Evolutionary conservation across 2,888 invertebrate species (phyloP).

Genomic region (Ophonus ardosiacus): DNA sequence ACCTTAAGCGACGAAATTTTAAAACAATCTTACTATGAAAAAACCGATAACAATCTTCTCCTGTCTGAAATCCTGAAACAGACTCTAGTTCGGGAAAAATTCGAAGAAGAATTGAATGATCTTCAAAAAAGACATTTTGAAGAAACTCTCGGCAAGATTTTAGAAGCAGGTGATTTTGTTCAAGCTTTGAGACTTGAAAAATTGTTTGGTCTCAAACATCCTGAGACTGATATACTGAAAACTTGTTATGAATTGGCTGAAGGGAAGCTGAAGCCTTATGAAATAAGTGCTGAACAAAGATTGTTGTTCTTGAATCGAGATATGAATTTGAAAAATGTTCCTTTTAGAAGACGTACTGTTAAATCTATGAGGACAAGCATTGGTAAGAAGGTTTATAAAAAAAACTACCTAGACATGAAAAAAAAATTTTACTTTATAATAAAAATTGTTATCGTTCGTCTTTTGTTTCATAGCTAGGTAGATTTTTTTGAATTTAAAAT

Average conservation of each 20-base stretch:
- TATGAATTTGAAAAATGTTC: slow-evolving; percentile 73
- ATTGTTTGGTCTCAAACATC: slow-evolving; percentile 76
- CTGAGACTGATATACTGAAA: slow-evolving; percentile 80
- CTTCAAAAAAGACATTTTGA: slow-evolving; percentile 76
- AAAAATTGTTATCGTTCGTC: too few species aligned
- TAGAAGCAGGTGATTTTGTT: slow-evolving; percentile 79
- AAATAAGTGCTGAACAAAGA: slow-evolving; percentile 82
- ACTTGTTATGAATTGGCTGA: slow-evolving; percentile 82
- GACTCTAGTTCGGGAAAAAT: slow-evolving; percentile 73
- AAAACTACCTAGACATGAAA: too few species aligned
- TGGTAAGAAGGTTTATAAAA: too few species aligned
- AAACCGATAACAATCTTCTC: slow-evolving; percentile 69
- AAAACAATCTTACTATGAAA: slow-evolving; percentile 35
- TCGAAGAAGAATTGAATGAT: slow-evolving; percentile 72
- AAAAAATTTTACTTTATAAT: too few species aligned
- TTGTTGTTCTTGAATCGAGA: slow-evolving; percentile 76
- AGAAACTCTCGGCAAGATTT: slow-evolving; percentile 77
- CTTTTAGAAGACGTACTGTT: slow-evolving; percentile 74
- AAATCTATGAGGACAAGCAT: slow-evolving; percentile 70
- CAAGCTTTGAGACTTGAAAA: slow-evolving; percentile 80
- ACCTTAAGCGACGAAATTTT: slow-evolving; percentile 68
- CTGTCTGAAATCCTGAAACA: slow-evolving; percentile 74
- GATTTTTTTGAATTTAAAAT: too few species aligned
- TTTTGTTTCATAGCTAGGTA: too few species aligned
- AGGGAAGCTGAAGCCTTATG: slow-evolving; percentile 80